Base-by-base conservation (phyloP, 2,797 vertebrate genomes). In the Cuculus canorus region DNA sequence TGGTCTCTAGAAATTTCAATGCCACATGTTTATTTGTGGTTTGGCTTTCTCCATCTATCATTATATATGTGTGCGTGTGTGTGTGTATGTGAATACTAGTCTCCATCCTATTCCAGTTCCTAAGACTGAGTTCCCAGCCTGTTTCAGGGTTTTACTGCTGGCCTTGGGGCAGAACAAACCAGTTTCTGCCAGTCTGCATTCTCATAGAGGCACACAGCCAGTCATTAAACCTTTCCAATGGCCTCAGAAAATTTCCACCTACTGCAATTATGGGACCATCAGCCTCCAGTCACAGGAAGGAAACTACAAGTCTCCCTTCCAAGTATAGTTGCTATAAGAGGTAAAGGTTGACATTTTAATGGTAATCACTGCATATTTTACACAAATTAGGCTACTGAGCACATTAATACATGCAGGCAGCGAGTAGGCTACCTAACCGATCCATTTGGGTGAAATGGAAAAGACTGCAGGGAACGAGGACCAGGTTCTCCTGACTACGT, bases 1-100 rank as follows among this genome's bases (percentile, higher is more conserved):
- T 56, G 50, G 47, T 83, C 61, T 92, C 41, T 35, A 90, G 57
- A 87, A 93, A 86, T 92, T 88, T 81, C 85, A 88, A 48, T 81
- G 59, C 43, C 63, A 68, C 15, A 2, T 83, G 69, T 50, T 83
- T 81, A 64, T 88, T 82, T 91, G 80, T 70, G 82, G 86, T 85
- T 93, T 95, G 77, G 61, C 50, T 93, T 88, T 88, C 70, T 90
- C 56, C 54, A 19, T 47, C 41, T 92, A 33, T 33, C 11, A 22
- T 70, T 50, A n/a, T 11, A 19, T 32, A 41, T 25, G 41, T 14
- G 43, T 32, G 33, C 33, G 17, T n/a, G 45, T 15, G 33, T 21
- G 7, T 9, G 8, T 41, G 18, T 48, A 33, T 35, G 13, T 25
- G 30, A 52, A 23, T 23, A 18, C 37, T 18, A 37, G 7, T 77